Evolutionary conservation across 1,140 invertebrate genomes (phyloP).

Genomic region (Aleiodes sp.): DNA sequence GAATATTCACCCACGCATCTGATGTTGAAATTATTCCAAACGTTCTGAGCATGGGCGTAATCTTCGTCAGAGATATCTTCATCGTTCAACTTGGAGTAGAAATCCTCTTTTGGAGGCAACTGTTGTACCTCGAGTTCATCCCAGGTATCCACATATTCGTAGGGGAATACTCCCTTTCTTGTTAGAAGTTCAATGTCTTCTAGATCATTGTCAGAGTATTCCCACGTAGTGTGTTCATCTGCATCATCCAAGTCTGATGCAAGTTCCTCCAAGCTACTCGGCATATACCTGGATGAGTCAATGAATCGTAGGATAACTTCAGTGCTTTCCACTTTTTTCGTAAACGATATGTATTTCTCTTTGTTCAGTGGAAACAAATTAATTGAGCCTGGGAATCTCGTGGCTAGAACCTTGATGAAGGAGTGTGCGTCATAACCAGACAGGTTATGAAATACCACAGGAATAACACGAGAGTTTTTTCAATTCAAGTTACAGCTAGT

Average conservation of each 20-base stretch:
- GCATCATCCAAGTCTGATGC: neutral
- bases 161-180: neutral
- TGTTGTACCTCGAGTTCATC: no score
- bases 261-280: neutral
- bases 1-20: slow-evolving; percentile 30
- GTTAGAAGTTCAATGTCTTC: neutral
- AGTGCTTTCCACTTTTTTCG: slow-evolving; percentile 24
- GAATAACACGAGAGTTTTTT: slow-evolving; percentile 43
- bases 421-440: slow-evolving; percentile 48
- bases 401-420: slow-evolving; percentile 35
- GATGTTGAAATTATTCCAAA: slow-evolving; percentile 17
- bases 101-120: neutral
- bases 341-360: slow-evolving; percentile 43
- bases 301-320: neutral
- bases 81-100: neutral
- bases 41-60: slow-evolving; percentile 7
- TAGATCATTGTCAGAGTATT: neutral
- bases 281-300: neutral
- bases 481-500: slow-evolving; percentile 53
- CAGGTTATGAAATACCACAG: slow-evolving; percentile 52
- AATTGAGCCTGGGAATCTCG: slow-evolving; percentile 11
- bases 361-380: slow-evolving; percentile 38
- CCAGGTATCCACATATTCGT: neutral
- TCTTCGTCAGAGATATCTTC: neutral
- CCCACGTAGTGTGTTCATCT: neutral